Base-by-base conservation (phyloP, 2,113 vertebrate species). In the Laterallus jamaicensis region DNA sequence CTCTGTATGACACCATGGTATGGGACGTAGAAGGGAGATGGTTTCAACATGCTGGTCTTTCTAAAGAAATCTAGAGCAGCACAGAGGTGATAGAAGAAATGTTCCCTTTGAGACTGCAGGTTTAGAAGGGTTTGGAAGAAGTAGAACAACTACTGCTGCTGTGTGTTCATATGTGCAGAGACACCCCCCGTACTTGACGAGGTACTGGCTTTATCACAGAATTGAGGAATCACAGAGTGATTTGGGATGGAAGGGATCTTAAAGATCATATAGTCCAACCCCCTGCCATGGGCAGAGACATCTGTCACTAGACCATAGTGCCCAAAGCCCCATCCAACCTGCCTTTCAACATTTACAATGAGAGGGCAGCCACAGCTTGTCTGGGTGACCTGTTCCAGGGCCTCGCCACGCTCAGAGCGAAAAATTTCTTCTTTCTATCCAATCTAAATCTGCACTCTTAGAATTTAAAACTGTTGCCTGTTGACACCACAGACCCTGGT, bases 41-140 rank as follows among this genome's bases (percentile, higher is more conserved):
- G 25, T 86, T 93, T 94, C 70, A 82, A 83, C 68, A 58, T 18
- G 47, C n/a, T 77, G 28, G 22, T 83, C 73, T 80, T 85, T 58
- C 58, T 80, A 70, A 62, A 73, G 82, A 54, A 69, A 92, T 35
- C 59, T 32, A 70, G 39, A 76, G 18, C 39, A 85, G 26, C 10
- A 35, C n/a, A 77, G 76, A 35, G 18, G 56, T 68, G 28, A 18
- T 37, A 71, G 44, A 9, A 87, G 26, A 68, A 64, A 39, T 6
- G 28, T 62, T 90, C 32, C 32, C 32, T 44, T 55, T 24, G 25
- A 5, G 29, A 14, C 29, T 39, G 25, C 32, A 26, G 17, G 20
- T 52, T 68, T 63, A 47, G 62, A 37, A 80, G 35, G 18, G 22
- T 52, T 67, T 56, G 40, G 62, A 37, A 77, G 37, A 16, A 49